Conservation (phyloP, 2,113 vertebrate genomes). For the Aplodontia rufa region DNA sequence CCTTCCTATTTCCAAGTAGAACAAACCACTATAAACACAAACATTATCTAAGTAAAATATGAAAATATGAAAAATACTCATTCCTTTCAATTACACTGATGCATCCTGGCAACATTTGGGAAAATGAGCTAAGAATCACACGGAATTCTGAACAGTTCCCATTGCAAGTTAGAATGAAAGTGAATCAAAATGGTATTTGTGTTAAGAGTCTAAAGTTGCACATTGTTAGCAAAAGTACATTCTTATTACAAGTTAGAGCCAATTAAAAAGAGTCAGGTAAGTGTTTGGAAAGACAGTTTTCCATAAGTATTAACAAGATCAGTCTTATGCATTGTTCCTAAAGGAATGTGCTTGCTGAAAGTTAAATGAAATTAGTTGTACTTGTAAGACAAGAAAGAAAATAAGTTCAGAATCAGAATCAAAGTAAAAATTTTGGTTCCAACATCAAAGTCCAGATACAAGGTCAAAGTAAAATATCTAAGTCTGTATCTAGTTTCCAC, state of each 20-base stretch:
- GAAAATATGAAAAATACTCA: neutral
- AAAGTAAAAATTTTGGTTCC: neutral
- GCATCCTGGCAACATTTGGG: neutral
- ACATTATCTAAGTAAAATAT: neutral
- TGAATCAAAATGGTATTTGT: neutral
- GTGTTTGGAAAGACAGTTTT: neutral
- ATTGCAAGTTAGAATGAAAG: neutral
- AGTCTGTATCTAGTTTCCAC: neutral
- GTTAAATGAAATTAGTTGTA: neutral
- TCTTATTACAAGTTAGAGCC: neutral
- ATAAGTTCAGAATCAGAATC: neutral
- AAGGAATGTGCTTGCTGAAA: neutral
- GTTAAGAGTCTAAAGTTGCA: neutral
- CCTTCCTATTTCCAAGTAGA: neutral
- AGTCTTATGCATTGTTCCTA: neutral
- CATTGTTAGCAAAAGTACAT: neutral
- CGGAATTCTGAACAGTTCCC: neutral
- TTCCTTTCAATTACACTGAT: neutral
- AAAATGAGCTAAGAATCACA: neutral
- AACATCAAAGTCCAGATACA: neutral
- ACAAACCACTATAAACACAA: neutral
- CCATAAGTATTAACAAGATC: neutral
- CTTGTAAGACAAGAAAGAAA: neutral
- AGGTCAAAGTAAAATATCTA: neutral
- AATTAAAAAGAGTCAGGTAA: slow-evolving; percentile 12